Base-by-base conservation (phyloP, 2,888 invertebrate species). In the Ashinkailepas kermadecensis region DNA sequence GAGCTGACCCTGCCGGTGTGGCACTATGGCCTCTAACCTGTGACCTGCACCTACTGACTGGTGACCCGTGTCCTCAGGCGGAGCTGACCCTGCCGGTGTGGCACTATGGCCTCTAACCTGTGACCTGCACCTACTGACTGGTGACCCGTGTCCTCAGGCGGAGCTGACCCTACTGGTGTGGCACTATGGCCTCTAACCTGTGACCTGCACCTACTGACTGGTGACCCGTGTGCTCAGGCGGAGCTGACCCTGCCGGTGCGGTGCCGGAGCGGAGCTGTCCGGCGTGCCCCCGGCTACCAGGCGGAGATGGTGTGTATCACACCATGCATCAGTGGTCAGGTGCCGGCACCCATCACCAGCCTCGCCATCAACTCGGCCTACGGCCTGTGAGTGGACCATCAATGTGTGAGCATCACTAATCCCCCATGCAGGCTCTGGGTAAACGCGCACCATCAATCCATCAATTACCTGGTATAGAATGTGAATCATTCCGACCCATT, bases 211-310 rank as follows among this genome's bases (percentile, higher is more conserved):
- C 39, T 39, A 39, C 94, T 89, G 90, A 91, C 84, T 92, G 92
- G 86, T 92, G 92, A 80, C 56, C 23, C 12, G 74, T 54, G 39
- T 39, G 18, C n/a, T 3, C 74, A 74, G 74, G 74, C 56, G 54
- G 74, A 74, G 74, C 74, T 74, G 56, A 21, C 74, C 8, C 56
- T 83, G 39, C 88, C 89, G 83, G 89, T 94, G 82, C 91, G 91
- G 87, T 94, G 95, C 81, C 91, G 93, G 86, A 88, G 90, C 81
- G 95, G 95, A 65, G 89, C 91, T 83, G 92, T 93, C 86, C 94
- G 96, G 87, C 93, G 97, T 88, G 92, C 94, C 70, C 91, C 97
- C n/a, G 99, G 99, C 85, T 99, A 97, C 91, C 98, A 99, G 90
- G 95, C 97, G 80, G 94, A 96, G 87, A 90, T 99, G 85, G 95